Conservation (phyloP, 2,113 vertebrate genomes). For the Odontophorus gujanensis region DNA sequence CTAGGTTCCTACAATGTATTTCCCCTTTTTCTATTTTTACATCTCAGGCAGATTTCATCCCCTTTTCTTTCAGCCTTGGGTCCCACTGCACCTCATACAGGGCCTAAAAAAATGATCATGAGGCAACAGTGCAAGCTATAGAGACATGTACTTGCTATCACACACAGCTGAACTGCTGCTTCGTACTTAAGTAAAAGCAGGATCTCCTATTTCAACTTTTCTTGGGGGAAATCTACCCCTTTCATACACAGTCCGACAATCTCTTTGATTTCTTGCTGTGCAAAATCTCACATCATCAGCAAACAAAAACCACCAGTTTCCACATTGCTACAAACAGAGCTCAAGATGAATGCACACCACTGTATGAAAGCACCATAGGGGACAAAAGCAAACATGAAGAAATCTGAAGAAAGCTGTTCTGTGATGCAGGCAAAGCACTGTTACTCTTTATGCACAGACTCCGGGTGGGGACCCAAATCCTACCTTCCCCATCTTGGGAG, state of each 20-base stretch:
- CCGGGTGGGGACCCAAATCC: neutral
- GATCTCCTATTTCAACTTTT: neutral
- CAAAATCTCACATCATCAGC: neutral
- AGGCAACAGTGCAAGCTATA: neutral
- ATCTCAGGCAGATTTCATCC: neutral
- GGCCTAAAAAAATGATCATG: neutral
- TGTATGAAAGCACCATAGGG: neutral
- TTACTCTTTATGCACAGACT: neutral
- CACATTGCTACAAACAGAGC: neutral
- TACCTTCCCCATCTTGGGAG: neutral
- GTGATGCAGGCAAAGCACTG: neutral
- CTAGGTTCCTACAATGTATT: neutral
- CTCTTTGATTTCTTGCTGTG: neutral
- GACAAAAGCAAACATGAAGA: neutral
- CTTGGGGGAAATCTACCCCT: neutral
- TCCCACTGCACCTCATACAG: neutral
- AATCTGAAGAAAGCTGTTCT: neutral
- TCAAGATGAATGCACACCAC: neutral
- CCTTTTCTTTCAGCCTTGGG: neutral
- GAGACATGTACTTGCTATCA: neutral
- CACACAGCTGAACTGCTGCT: neutral
- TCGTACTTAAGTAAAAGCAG: neutral
- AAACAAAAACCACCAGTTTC: neutral
- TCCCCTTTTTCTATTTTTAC: neutral
- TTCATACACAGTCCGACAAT: neutral